Percentiles rank a stretch among this genome's conserved stretches.
Conservation (phyloP, 2,113 vertebrate genomes). For the Ptilorrhoa leucosticta region DNA sequence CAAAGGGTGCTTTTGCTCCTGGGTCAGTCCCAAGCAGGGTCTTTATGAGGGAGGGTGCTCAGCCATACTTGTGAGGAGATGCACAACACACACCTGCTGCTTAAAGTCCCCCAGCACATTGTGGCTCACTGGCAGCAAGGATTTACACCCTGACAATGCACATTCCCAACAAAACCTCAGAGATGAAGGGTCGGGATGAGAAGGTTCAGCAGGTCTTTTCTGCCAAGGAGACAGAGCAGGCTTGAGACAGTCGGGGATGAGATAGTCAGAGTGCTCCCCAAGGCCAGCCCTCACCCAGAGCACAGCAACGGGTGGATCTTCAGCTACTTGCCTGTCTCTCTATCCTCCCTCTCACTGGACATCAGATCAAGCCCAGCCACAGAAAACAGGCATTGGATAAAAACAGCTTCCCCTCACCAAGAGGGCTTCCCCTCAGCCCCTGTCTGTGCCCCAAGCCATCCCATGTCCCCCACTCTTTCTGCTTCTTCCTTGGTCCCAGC, state of each 20-base stretch:
- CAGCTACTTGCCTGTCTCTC: not conserved
- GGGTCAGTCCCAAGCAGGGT: not conserved
- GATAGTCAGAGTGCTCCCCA: not conserved
- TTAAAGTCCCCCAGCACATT: not conserved
- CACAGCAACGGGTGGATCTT: fast-evolving
- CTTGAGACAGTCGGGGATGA: not conserved
- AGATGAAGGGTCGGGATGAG: fast-evolving
- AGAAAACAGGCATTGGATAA: not conserved
- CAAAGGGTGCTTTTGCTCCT: not conserved
- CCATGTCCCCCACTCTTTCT: not conserved
- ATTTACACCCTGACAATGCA: not conserved
- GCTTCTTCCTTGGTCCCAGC: not conserved
- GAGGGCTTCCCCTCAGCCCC: not conserved
- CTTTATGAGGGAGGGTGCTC: not conserved
- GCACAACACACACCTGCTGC: not conserved
- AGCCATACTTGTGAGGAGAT: not conserved
- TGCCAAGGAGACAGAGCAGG: not conserved
- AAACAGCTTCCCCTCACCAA: not conserved
- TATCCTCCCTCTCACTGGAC: not conserved
- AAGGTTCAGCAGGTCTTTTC: not conserved
- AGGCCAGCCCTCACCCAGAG: not conserved
- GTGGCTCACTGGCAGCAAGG: not conserved
- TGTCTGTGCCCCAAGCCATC: not conserved
- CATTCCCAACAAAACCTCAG: not conserved
- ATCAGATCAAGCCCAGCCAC: not conserved